Conservation (phyloP, 2,113 vertebrate genomes). For the Petaurus breviceps region DNA sequence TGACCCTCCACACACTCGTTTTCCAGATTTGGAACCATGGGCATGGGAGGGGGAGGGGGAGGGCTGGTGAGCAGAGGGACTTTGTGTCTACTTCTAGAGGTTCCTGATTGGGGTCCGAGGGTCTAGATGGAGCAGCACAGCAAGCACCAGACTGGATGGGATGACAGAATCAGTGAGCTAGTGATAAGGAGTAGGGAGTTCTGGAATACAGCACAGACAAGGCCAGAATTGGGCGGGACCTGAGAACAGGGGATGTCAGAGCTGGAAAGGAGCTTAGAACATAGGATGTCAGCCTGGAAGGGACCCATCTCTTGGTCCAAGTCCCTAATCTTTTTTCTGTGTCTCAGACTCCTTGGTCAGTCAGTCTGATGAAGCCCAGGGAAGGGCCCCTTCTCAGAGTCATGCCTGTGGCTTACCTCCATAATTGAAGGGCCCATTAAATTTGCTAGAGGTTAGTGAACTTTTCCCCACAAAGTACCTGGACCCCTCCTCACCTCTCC, state of each 20-base stretch:
- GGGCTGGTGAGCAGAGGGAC: conserved; percentile 4
- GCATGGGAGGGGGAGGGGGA: neutral
- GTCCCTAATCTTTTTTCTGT: no score
- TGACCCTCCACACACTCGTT: neutral
- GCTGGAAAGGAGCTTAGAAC: neutral
- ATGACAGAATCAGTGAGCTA: neutral
- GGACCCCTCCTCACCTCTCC: neutral
- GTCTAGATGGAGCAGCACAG: neutral
- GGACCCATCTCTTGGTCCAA: neutral
- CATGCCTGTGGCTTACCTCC: rapidly evolving
- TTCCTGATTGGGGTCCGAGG: neutral
- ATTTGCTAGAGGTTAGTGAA: neutral
- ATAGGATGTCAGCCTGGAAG: neutral
- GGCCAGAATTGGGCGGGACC: neutral
- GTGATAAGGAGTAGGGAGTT: neutral
- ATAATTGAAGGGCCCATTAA: neutral
- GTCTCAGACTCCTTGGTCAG: no score
- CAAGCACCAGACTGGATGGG: neutral
- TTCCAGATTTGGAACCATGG: neutral
- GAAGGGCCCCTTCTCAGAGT: neutral
- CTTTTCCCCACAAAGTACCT: neutral
- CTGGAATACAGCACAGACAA: neutral
- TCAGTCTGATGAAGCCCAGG: neutral
- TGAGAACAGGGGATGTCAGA: no score
- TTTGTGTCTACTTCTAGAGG: neutral